Percentiles rank a stretch among this genome's conserved stretches.
phyloP scores from a whole-genome alignment of 2,113 vertebrate species.

The Microtus pennsylvanicus region DNA sequence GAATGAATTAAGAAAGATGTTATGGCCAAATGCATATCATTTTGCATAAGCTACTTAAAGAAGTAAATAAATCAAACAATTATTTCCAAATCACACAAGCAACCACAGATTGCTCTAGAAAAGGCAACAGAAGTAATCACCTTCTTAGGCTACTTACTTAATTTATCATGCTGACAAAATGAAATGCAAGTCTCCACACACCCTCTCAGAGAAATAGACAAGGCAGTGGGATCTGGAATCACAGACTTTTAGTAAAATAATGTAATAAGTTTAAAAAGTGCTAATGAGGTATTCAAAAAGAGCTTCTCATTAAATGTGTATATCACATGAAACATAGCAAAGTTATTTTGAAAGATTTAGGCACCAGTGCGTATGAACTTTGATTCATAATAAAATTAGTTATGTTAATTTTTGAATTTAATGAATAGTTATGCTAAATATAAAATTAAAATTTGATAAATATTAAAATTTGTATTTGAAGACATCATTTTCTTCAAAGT shows the following conservation, averaged over 20 bases:
- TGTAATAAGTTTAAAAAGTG: not conserved
- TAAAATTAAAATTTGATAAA: conserved; percentile 26
- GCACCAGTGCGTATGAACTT: not conserved
- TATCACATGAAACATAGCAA: not conserved
- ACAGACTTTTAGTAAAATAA: not conserved
- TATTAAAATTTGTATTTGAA: not conserved
- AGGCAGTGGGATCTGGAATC: not conserved
- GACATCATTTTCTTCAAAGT: not conserved
- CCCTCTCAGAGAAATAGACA: not conserved
- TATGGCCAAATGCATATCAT: conserved; percentile 51
- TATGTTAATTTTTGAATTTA: no score
- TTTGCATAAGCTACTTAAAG: conserved; percentile 52
- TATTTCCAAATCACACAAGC: conserved; percentile 71
- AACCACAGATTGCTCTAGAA: conserved; percentile 45
- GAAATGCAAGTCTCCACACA: conserved; percentile 16
- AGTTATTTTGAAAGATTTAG: not conserved
- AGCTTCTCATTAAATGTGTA: not conserved
- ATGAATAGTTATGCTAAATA: not conserved
- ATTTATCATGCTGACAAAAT: conserved; percentile 56
- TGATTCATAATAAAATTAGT: not conserved
- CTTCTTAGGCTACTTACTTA: conserved; percentile 47
- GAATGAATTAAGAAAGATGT: conserved; percentile 56
- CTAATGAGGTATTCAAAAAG: conserved; percentile 33
- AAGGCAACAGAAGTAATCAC: conserved; percentile 45
- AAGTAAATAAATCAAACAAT: conserved; percentile 82